Evolutionary conservation across 2,113 vertebrate genomes (phyloP).

Genomic region (Meles meles): DNA sequence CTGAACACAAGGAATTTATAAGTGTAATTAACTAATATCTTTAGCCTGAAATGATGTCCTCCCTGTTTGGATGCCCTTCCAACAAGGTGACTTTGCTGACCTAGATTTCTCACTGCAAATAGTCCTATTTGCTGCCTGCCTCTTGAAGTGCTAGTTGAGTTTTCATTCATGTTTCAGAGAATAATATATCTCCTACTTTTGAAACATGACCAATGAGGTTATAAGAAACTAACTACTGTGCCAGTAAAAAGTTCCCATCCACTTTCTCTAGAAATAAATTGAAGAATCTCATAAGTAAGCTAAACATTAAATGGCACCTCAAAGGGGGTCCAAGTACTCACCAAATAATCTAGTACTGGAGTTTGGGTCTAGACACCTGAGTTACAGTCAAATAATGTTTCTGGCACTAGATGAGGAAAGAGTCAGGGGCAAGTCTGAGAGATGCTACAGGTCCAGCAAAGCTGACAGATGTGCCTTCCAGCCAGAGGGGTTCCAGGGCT

Average conservation of each 20-base stretch:
- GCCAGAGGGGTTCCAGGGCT: neutral
- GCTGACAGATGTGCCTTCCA: neutral
- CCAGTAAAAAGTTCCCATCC: neutral
- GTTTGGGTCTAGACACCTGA: neutral
- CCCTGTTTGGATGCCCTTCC: constrained; percentile 3
- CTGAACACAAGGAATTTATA: neutral
- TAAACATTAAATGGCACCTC: neutral
- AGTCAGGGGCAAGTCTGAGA: neutral
- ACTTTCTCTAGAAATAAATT: neutral
- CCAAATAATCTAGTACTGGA: neutral
- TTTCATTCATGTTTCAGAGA: constrained; percentile 19
- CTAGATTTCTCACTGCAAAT: neutral
- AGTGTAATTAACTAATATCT: constrained; percentile 42
- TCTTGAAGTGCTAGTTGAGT: neutral
- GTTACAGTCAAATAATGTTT: neutral
- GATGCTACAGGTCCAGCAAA: neutral
- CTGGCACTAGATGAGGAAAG: neutral
- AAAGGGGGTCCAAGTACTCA: neutral
- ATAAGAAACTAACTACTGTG: neutral
- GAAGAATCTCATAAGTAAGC: neutral
- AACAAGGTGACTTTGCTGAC: constrained; percentile 10
- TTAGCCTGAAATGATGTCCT: constrained; percentile 18
- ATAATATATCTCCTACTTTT: constrained; percentile 14
- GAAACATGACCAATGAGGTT: neutral
- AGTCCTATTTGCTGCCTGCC: neutral